These are phyloP conservation scores for Helobdella robusta DNA, from an alignment of 2,888 invertebrate genomes.

Conservation along the genomic window DNA sequence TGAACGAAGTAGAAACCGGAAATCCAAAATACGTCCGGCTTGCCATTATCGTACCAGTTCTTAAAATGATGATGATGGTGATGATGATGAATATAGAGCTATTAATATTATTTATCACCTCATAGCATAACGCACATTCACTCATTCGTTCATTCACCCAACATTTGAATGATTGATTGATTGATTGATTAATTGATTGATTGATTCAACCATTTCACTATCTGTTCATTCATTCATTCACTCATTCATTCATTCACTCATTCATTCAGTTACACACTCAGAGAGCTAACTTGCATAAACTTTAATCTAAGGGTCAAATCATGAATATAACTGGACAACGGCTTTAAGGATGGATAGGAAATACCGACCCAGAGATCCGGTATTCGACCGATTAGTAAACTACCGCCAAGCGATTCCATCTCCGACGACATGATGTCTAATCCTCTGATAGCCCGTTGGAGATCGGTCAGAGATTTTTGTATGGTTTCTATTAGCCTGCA, in stretches of 20 bases:
- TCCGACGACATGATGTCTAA: slow-evolving; percentile 71
- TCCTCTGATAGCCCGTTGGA: slow-evolving; percentile 73
- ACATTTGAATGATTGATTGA: too few relatives aligned
- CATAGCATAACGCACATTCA: too few relatives aligned
- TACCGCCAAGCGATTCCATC: slow-evolving; percentile 63
- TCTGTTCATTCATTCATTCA: not conserved
- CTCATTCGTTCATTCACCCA: too few relatives aligned
- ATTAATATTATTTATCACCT: too few relatives aligned
- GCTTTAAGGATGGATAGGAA: slow-evolving; percentile 81
- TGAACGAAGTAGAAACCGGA: slow-evolving; percentile 87
- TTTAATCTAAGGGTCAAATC: slow-evolving; percentile 68
- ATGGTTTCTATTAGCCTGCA: slow-evolving; percentile 57
- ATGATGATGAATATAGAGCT: too few relatives aligned
- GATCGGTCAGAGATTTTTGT: slow-evolving; percentile 59
- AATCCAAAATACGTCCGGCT: slow-evolving; percentile 76
- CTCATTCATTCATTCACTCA: too few relatives aligned
- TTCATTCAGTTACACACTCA: not conserved
- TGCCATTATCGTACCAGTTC: slow-evolving; percentile 69
- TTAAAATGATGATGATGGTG: too few relatives aligned
- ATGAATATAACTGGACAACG: slow-evolving; percentile 68
- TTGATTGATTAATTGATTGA: too few relatives aligned
- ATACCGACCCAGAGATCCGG: slow-evolving; percentile 71
- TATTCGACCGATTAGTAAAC: slow-evolving; percentile 64
- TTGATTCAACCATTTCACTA: too few relatives aligned
- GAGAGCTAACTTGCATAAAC: slow-evolving; percentile 60